Percentiles rank a stretch among this genome's conserved stretches.
These are phyloP conservation scores for Heterochromis multidens DNA, from an alignment of 2,113 vertebrate species.

Conservation along the genomic window DNA sequence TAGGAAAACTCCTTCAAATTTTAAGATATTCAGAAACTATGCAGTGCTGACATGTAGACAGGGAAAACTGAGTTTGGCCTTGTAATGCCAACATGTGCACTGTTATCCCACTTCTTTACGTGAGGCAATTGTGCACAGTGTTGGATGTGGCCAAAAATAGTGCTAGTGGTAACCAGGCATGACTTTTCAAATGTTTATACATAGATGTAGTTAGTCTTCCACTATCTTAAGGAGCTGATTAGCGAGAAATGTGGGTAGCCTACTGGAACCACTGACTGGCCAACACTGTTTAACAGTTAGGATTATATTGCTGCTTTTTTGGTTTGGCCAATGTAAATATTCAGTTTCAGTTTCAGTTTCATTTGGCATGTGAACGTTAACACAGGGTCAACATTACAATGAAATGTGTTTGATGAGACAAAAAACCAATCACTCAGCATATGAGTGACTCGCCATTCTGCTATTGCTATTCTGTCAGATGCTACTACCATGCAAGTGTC, in stretches of 20 bases:
- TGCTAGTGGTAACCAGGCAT: neutral
- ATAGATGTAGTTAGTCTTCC: neutral
- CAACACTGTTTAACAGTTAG: neutral
- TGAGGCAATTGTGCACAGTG: neutral
- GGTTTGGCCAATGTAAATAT: rapidly evolving
- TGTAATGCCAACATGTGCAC: too few species aligned
- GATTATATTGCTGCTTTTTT: neutral
- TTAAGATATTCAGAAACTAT: neutral
- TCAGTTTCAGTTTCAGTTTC: too few species aligned
- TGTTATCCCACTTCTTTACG: too few species aligned
- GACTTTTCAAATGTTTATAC: neutral
- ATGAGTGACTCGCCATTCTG: too few species aligned
- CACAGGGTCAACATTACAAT: too few species aligned
- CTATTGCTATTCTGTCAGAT: neutral
- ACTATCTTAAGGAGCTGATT: neutral
- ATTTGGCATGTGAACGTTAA: too few species aligned
- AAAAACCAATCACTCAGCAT: too few species aligned
- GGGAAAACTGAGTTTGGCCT: too few species aligned
- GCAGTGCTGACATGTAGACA: neutral
- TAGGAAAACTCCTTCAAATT: neutral
- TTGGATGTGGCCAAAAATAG: neutral
- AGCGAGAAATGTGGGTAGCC: neutral
- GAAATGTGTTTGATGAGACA: too few species aligned
- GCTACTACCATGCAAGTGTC: neutral
- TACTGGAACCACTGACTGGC: neutral